phyloP scores from a whole-genome alignment of 1,140 invertebrate genomes.

The Aphaenogaster ashmeadi region DNA sequence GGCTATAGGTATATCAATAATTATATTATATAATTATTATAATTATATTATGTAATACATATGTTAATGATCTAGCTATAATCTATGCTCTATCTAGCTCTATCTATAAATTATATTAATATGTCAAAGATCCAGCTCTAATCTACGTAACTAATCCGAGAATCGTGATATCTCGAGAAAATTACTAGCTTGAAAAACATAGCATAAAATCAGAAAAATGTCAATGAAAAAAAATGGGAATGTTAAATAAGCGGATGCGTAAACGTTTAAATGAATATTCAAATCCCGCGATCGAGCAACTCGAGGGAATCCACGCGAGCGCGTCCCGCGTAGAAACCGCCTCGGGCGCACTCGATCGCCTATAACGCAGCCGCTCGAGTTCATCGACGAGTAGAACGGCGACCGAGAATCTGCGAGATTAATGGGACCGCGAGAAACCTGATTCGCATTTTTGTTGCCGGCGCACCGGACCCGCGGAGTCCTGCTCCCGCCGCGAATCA shows the following conservation, averaged over 20 bases:
- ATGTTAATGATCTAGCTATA: too few species aligned
- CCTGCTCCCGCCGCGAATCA: constrained; percentile 36
- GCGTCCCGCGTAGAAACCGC: constrained; percentile 35
- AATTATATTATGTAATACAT: too few species aligned
- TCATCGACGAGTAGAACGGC: constrained; percentile 56
- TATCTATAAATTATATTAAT: not conserved
- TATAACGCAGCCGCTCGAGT: constrained; percentile 41
- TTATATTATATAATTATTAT: too few species aligned
- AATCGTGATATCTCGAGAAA: not conserved
- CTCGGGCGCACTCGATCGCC: constrained; percentile 26
- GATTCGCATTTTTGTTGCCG: constrained; percentile 74
- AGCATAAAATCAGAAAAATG: not conserved
- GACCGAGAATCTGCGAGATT: constrained; percentile 72
- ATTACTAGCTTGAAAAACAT: not conserved
- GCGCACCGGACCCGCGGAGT: not conserved
- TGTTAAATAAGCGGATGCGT: not conserved
- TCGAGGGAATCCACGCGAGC: not conserved
- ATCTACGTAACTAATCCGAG: not conserved
- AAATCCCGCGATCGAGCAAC: constrained; percentile 26
- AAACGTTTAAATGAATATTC: constrained; percentile 28
- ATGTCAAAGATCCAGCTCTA: not conserved
- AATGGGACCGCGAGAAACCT: constrained; percentile 73
- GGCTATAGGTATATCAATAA: too few species aligned
- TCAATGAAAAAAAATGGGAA: not conserved
- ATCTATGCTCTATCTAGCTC: too few species aligned